These are phyloP conservation scores for Oryzias curvinotus DNA, from an alignment of 2,113 vertebrate genomes.

Conservation along the genomic window DNA sequence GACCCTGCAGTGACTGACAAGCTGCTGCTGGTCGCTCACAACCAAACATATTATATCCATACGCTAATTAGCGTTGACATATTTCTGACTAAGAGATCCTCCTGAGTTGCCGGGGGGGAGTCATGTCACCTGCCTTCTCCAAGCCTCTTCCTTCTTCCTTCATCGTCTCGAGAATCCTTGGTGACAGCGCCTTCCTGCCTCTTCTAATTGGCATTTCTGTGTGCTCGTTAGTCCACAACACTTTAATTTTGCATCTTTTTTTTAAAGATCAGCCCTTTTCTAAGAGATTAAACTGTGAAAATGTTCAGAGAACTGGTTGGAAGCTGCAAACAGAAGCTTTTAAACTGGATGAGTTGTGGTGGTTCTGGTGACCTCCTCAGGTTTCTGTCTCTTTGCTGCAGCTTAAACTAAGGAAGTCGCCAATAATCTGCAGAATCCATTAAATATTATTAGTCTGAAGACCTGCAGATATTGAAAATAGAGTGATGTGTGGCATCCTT, in stretches of 20 bases:
- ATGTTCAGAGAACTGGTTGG: slow-evolving; percentile 65
- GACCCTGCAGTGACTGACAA: not conserved
- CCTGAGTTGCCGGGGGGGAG: slow-evolving; percentile 22
- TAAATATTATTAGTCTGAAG: too few species aligned
- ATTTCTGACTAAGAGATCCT: slow-evolving; percentile 24
- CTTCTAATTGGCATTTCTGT: slow-evolving; percentile 66
- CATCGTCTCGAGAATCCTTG: slow-evolving; percentile 39
- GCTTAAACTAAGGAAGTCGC: too few species aligned
- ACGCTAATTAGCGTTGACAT: slow-evolving; percentile 29
- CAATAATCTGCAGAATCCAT: too few species aligned
- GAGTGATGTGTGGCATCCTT: too few species aligned
- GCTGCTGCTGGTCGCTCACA: not conserved
- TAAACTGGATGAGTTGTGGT: slow-evolving; percentile 65
- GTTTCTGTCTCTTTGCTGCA: slow-evolving; percentile 24
- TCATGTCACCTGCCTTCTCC: slow-evolving; percentile 34
- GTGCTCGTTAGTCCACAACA: slow-evolving; percentile 57
- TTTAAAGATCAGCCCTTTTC: slow-evolving; percentile 33
- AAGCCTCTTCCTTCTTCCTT: slow-evolving; percentile 26
- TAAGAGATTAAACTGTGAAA: slow-evolving; percentile 42
- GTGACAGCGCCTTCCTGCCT: slow-evolving; percentile 41
- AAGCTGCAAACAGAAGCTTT: slow-evolving; percentile 62
- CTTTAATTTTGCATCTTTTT: slow-evolving; percentile 51
- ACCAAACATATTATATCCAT: slow-evolving; percentile 18
- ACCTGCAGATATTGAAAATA: too few species aligned
- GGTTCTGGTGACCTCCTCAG: slow-evolving; percentile 44